Evolutionary conservation across 2,888 invertebrate genomes (phyloP).

Genomic region (Dysmachus trigonus): DNA sequence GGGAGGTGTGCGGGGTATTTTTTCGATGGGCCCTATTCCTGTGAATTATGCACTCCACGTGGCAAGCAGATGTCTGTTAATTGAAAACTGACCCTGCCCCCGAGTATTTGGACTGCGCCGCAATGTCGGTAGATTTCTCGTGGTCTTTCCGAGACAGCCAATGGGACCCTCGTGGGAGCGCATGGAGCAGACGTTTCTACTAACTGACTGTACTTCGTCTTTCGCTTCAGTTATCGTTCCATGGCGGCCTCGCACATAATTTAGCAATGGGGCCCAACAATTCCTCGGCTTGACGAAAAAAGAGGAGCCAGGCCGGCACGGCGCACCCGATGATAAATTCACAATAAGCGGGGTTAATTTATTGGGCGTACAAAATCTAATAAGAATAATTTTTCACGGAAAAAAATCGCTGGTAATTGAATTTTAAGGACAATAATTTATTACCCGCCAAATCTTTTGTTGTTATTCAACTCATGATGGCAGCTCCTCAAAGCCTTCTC

Average conservation of each 20-base stretch:
- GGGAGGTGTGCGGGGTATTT: background rate
- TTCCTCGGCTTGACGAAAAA: background rate
- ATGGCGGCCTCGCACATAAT: background rate
- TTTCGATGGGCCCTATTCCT: background rate
- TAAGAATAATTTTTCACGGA: constrained; percentile 44
- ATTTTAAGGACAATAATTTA: constrained; percentile 45
- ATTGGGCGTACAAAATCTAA: constrained; percentile 44
- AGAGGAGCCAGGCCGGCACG: background rate
- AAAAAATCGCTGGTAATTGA: constrained; percentile 42
- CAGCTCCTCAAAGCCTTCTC: background rate
- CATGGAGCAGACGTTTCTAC: background rate
- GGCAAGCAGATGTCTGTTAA: background rate
- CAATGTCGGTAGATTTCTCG: background rate
- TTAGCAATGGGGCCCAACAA: background rate
- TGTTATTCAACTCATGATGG: constrained; percentile 41
- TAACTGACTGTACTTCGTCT: background rate
- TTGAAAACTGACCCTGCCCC: background rate
- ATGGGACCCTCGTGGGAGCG: background rate
- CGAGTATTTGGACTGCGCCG: background rate
- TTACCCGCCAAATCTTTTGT: constrained; percentile 44
- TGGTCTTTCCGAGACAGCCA: background rate
- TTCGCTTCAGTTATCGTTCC: background rate
- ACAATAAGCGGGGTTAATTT: constrained; percentile 43
- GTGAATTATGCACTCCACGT: background rate
- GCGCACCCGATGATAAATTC: constrained; percentile 21